Conservation (phyloP, 2,797 vertebrate species). For the Danio tinwini region DNA sequence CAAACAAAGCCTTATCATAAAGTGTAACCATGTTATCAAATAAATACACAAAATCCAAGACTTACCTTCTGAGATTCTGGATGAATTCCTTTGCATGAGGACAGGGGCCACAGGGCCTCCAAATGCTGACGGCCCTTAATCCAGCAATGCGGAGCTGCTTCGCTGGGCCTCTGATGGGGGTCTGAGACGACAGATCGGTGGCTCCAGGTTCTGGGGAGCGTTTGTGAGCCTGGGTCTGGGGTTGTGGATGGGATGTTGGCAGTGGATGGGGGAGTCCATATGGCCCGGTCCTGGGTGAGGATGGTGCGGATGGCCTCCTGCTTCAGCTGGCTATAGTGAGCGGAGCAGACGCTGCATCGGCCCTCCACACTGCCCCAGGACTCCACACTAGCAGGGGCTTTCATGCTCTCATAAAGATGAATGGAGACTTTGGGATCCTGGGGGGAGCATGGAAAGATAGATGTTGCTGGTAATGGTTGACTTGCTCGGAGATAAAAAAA, state of each 20-base stretch:
- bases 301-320: constrained; percentile 94
- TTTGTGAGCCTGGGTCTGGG: constrained; percentile 73
- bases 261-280: constrained; percentile 79
- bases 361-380: constrained; percentile 86
- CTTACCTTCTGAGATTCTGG: constrained; percentile 84
- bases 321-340: constrained; percentile 90
- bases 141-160: constrained; percentile 83
- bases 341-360: constrained; percentile 88
- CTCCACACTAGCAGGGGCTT: constrained; percentile 87
- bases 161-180: constrained; percentile 83
- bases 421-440: constrained; percentile 85
- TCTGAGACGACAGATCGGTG: constrained; percentile 79
- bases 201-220: constrained; percentile 80
- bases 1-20: background rate
- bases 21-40: background rate
- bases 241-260: constrained; percentile 61
- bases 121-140: constrained; percentile 91
- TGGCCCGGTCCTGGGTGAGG: constrained; percentile 84
- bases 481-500: background rate
- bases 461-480: background rate
- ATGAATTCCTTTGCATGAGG: constrained; percentile 83
- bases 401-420: constrained; percentile 91
- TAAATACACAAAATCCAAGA: background rate
- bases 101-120: constrained; percentile 77
- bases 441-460: constrained; percentile 58